Evolutionary conservation across 1,140 invertebrate species (phyloP).

Genomic region (Pachypeltis micranthus): DNA sequence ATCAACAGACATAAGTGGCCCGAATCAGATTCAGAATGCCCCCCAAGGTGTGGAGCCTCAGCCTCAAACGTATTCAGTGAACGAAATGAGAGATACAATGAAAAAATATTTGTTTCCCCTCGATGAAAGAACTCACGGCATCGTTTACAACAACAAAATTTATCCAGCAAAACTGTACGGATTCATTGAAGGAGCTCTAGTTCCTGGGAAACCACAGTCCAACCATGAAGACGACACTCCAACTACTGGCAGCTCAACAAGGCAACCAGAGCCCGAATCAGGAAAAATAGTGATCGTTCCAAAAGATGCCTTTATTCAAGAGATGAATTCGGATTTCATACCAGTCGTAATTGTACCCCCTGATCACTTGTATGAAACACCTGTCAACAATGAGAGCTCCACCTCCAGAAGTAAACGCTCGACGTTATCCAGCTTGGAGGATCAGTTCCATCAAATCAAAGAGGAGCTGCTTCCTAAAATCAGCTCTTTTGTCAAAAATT

Average conservation of each 20-base stretch:
- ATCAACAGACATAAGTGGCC: neutral
- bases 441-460: neutral
- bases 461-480: neutral
- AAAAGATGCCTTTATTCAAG: neutral
- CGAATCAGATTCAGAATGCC: neutral
- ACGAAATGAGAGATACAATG: neutral
- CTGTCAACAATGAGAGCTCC: neutral
- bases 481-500: neutral
- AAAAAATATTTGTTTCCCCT: neutral
- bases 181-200: too few relatives aligned
- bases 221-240: neutral
- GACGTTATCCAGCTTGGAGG: neutral
- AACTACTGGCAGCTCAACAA: neutral
- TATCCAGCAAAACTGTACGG: constrained; percentile 10
- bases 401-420: neutral
- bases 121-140: constrained; percentile 2
- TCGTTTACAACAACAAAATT: constrained; percentile 11
- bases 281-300: neutral
- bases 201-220: neutral
- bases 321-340: neutral
- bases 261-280: neutral
- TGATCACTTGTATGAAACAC: neutral
- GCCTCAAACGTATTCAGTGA: too few relatives aligned
- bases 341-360: neutral
- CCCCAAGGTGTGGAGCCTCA: too few relatives aligned